A percentile compares a stretch with the other conserved stretches of the same genome.
phyloP scores from a whole-genome alignment of 1,140 invertebrate species.

The Wiebesia pumilae region DNA sequence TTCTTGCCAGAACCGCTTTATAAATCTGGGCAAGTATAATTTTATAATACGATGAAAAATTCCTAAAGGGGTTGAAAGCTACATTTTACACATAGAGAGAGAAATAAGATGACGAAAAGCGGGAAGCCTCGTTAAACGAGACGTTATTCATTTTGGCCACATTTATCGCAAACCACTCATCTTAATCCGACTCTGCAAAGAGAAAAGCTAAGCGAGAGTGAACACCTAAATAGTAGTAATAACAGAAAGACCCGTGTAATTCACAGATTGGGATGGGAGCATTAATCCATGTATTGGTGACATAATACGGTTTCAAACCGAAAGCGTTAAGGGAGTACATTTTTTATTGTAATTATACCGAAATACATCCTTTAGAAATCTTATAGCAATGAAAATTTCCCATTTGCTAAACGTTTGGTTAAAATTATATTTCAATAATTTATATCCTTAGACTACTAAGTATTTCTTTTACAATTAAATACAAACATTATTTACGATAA shows the following conservation, averaged over 20 bases:
- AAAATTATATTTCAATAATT: not conserved
- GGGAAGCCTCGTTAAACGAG: slow-evolving; percentile 55
- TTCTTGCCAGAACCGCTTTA: slow-evolving; percentile 61
- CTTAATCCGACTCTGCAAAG: slow-evolving; percentile 41
- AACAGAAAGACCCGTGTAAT: slow-evolving; percentile 8
- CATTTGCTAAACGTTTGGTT: not conserved
- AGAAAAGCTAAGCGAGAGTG: not conserved
- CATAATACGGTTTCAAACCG: slow-evolving; percentile 34
- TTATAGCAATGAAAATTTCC: not conserved
- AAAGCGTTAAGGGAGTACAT: not conserved
- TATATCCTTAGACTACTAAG: not conserved
- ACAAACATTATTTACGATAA: not conserved
- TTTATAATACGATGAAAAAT: slow-evolving; percentile 67
- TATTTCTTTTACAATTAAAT: not conserved
- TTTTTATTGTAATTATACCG: not conserved
- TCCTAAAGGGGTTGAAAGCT: slow-evolving; percentile 53
- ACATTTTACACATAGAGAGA: slow-evolving; percentile 19
- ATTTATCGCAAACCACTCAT: slow-evolving; percentile 44
- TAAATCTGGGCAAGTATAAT: slow-evolving; percentile 67
- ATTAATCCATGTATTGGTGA: slow-evolving; percentile 42
- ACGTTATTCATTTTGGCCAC: slow-evolving; percentile 59
- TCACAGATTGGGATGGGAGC: not conserved
- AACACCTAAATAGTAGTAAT: not conserved
- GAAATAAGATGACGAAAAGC: not conserved
- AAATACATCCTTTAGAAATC: not conserved